Evolutionary conservation across 2,888 invertebrate genomes (phyloP), one percentile per base, ranked within the genome.

Genomic region (Drosophila leonis): DNA sequence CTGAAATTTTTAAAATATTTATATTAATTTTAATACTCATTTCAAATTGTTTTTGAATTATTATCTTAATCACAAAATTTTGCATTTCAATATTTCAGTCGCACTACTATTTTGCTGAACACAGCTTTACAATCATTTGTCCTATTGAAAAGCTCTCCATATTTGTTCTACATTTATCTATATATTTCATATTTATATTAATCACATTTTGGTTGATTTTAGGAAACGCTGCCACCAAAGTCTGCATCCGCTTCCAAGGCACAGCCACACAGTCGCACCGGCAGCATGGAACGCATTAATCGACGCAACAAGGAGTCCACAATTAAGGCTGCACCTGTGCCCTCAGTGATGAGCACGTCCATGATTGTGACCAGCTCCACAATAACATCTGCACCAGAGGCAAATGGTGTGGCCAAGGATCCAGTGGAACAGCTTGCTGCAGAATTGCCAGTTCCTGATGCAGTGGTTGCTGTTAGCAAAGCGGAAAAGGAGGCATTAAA

Each of bases 401-500:
- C 75, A 18, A 87, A 85, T n/a, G 87, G 83, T 42, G 62, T 76
- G 52, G 55, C 67, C 61, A 80, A 82, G 64, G 83, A 78, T 59
- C 20, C 8, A 44, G 70, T 59, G 15, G 63, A 74, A 35, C 51
- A 72, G 31, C 48, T 24, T 7, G 7, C 49, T 1, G 44, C 52
- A 10, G 78, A 80, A 57, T 66, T 70, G 42, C 62, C 49, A 31
- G 54, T 65, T 64, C 20, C 65, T 27, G 41, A 57, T 4, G 57
- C 65, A 37, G 67, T 42, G 37, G 31, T 49, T 1, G 55, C 55
- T 8, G 77, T 78, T 93, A 94, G 80, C 77, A 93, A 93, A 83
- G 93, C 92, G 55, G 92, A 92, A 77, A 93, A 92, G 80, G 91
- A 93, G 79, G 92, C 92, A 91, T 94, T 91, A 3, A 93, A 93